Evolutionary conservation across 30 jellyfish, hydroid and myxozoan species (phyloP).

Genomic region (Cassiopea andromeda): DNA sequence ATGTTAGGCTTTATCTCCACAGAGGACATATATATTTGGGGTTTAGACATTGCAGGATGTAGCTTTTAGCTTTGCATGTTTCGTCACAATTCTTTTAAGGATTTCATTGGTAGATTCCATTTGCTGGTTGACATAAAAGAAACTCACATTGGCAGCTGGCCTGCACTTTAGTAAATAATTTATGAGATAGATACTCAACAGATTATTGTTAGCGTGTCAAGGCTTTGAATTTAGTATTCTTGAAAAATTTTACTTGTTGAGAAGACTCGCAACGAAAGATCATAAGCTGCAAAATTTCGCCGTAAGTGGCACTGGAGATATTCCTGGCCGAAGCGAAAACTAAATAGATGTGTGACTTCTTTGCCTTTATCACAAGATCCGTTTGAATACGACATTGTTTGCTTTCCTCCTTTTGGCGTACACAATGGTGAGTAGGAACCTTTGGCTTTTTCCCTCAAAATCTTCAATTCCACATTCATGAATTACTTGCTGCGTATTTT

Average conservation of each 20-base stretch:
- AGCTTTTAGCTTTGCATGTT: neutral
- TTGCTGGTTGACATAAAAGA: neutral
- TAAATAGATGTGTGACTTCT: neutral
- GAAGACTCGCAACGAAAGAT: neutral
- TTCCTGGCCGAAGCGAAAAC: neutral
- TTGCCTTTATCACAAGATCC: neutral
- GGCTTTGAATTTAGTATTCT: neutral
- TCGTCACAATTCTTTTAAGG: neutral
- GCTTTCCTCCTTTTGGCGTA: neutral
- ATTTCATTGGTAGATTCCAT: neutral
- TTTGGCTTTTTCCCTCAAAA: neutral
- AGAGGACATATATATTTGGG: neutral
- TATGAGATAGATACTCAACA: neutral
- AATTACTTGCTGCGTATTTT: neutral
- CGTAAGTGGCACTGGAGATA: neutral
- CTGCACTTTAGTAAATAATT: neutral
- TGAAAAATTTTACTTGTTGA: neutral
- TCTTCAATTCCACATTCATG: neutral
- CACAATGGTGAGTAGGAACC: neutral
- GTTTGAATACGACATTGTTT: neutral
- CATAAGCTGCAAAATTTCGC: neutral
- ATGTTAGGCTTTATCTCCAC: neutral
- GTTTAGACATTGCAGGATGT: neutral
- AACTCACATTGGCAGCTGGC: conserved; percentile 7
- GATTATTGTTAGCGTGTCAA: conserved; percentile 1